phyloP scores from a whole-genome alignment of 2,888 invertebrate species.

The Leucoma salicis region DNA sequence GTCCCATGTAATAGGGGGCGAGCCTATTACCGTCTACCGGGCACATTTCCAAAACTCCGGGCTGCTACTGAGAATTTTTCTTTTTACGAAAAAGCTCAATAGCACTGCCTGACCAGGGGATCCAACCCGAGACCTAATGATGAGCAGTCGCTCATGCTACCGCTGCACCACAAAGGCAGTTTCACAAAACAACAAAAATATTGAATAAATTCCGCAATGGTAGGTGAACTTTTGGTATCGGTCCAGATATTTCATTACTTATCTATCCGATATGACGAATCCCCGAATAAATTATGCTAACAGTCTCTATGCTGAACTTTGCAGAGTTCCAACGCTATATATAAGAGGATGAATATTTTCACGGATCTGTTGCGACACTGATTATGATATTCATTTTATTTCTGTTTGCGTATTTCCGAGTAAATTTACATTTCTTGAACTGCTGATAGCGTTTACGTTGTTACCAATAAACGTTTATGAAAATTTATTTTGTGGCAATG shows the following conservation, averaged over 20 bases:
- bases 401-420: background rate
- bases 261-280: conserved; percentile 39
- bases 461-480: no score
- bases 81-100: no score
- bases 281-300: conserved; percentile 45
- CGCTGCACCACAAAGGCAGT: background rate
- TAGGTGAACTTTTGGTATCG: conserved; percentile 8
- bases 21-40: no score
- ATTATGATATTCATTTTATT: background rate
- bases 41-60: no score
- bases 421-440: no score
- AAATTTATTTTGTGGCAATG: no score
- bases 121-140: background rate
- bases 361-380: background rate
- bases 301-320: background rate
- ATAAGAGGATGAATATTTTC: background rate
- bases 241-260: conserved; percentile 24
- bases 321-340: background rate
- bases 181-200: conserved; percentile 6
- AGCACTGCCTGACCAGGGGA: background rate
- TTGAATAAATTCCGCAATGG: conserved; percentile 11
- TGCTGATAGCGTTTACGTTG: no score
- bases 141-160: background rate
- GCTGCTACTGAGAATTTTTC: no score
- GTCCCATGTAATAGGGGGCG: no score